Conservation (phyloP, 2,888 invertebrate genomes). For the Ditula angustiorana region DNA sequence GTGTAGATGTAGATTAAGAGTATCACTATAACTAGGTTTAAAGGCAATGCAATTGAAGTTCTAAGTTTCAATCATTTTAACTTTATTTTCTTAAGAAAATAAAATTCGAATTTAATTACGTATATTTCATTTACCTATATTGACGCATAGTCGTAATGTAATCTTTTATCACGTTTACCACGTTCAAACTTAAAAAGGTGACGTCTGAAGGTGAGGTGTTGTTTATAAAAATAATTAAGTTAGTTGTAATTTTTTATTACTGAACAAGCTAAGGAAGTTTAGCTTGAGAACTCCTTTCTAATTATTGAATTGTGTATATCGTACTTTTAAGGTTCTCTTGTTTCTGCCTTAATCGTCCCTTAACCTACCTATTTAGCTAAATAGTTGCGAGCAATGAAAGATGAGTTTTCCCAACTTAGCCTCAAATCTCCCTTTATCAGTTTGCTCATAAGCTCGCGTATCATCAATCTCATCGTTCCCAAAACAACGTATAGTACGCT, state of each 20-base stretch:
- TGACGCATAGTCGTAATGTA: neutral
- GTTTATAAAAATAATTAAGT: too few species aligned
- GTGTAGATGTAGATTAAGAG: too few species aligned
- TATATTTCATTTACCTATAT: neutral
- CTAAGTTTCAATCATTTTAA: too few species aligned
- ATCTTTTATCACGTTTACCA: too few species aligned
- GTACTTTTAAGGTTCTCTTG: neutral
- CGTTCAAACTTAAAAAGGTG: too few species aligned
- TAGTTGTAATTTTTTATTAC: too few species aligned
- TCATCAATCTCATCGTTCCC: neutral
- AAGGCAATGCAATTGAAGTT: too few species aligned
- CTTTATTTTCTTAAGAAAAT: too few species aligned
- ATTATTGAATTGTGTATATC: neutral
- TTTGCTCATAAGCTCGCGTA: neutral
- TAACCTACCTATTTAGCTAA: neutral
- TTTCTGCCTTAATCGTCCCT: neutral
- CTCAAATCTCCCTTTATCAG: neutral
- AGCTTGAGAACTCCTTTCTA: too few species aligned
- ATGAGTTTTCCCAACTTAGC: neutral
- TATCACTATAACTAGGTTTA: too few species aligned
- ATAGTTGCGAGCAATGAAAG: neutral
- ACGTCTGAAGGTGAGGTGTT: too few species aligned
- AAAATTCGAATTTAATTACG: neutral
- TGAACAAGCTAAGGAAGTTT: too few species aligned
- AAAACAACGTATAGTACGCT: neutral